These are phyloP conservation scores for Strix aluco DNA, from an alignment of 2,113 vertebrate species.

Conservation along the genomic window DNA sequence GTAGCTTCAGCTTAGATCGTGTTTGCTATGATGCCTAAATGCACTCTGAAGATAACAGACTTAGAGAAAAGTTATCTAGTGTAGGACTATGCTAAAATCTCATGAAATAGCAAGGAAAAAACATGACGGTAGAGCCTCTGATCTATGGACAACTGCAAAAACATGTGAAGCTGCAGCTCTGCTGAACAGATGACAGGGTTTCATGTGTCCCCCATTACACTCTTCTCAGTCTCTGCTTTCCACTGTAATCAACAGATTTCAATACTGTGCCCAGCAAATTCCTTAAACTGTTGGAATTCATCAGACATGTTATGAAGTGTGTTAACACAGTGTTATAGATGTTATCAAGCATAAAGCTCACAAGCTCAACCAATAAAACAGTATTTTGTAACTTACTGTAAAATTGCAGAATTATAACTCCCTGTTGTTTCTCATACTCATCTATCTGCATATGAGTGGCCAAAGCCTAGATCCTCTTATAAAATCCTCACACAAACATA, in stretches of 20 bases:
- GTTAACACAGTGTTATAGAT: not conserved
- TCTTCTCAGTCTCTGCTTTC: not conserved
- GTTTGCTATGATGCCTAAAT: not conserved
- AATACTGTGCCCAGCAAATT: conserved; percentile 25
- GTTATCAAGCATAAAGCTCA: not conserved
- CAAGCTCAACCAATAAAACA: not conserved
- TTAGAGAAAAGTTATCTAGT: not conserved
- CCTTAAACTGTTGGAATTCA: conserved; percentile 30
- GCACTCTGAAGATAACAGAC: not conserved
- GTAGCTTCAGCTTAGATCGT: not conserved
- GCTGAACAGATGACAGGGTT: conserved; percentile 47
- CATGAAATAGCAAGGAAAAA: not conserved
- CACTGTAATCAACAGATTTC: not conserved
- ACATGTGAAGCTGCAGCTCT: not conserved
- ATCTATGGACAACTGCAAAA: not conserved
- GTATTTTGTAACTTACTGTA: not conserved
- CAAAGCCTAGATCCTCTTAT: not conserved
- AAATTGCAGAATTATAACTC: not conserved
- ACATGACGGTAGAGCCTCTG: not conserved
- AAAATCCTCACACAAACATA: not conserved
- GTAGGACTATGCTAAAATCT: not conserved
- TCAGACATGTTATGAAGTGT: not conserved
- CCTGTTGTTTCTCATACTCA: not conserved
- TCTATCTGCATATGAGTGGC: not conserved
- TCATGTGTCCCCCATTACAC: not conserved